Percentiles rank a stretch among this genome's conserved stretches.
phyloP scores from a whole-genome alignment of 2,888 invertebrate genomes.

The Camptogramma bilineatum region DNA sequence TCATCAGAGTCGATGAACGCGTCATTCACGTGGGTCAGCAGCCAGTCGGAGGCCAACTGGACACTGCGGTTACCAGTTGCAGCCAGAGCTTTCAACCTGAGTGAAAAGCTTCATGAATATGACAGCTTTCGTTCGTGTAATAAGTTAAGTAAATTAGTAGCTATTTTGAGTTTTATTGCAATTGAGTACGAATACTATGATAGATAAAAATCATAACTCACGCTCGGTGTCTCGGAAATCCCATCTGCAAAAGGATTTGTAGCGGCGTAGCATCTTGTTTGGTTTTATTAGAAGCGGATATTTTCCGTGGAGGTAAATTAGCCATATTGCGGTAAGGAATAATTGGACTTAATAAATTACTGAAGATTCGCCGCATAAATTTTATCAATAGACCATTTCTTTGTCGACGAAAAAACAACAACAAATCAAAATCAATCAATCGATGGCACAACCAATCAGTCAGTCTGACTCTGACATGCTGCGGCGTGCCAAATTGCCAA shows the following conservation, averaged over 20 bases:
- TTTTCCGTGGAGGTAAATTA: conserved; percentile 91
- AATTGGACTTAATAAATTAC: conserved; percentile 45
- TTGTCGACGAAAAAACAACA: conserved; percentile 2
- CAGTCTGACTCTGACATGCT: background rate
- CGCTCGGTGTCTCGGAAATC: conserved; percentile 95
- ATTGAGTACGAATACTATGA: background rate
- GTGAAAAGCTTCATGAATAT: conserved; percentile 43
- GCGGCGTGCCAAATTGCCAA: no score
- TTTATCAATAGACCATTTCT: conserved; percentile 23
- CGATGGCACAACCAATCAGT: background rate
- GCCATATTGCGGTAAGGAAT: conserved; percentile 83
- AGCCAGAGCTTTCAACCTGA: conserved; percentile 94
- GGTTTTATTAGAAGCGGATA: conserved; percentile 89
- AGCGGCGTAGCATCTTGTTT: conserved; percentile 91
- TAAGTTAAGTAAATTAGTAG: background rate
- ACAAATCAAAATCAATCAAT: conserved; percentile 8
- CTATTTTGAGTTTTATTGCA: background rate
- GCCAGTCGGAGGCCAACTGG: conserved; percentile 95
- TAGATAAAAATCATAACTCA: conserved; percentile 80
- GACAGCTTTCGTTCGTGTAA: background rate
- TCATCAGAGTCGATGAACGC: conserved; percentile 90
- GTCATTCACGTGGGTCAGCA: conserved; percentile 95
- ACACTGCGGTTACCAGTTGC: conserved; percentile 95
- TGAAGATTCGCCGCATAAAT: conserved; percentile 58
- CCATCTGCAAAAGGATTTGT: conserved; percentile 94